A percentile compares a stretch with the other conserved stretches of the same genome.
Evolutionary conservation across 2,113 vertebrate genomes (phyloP).

Genomic region (Corythoichthys intestinalis): DNA sequence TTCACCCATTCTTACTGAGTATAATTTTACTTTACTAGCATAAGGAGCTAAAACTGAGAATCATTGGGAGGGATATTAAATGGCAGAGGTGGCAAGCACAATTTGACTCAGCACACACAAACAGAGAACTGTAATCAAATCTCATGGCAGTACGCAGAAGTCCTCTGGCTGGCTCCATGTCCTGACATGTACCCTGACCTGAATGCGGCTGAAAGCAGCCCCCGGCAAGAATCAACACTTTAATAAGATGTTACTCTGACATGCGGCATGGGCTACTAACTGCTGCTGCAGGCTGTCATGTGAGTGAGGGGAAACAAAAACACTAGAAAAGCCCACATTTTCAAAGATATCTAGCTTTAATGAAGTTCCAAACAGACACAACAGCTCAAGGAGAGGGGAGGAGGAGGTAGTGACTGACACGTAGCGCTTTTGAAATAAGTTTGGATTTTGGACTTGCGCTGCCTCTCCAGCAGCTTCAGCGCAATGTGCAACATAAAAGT

Average conservation of each 20-base stretch:
- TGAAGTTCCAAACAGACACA: conserved; percentile 17
- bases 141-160: conserved; percentile 23
- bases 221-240: conserved; percentile 36
- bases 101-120: conserved; percentile 50
- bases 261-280: conserved; percentile 26
- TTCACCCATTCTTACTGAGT: background rate
- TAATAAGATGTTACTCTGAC: conserved; percentile 44
- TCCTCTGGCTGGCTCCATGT: conserved; percentile 42
- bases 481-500: conserved; percentile 64
- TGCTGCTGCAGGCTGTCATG: conserved; percentile 26
- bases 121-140: conserved; percentile 39
- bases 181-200: conserved; percentile 59
- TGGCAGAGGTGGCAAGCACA: conserved; percentile 64
- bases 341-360: conserved; percentile 27
- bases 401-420: conserved; percentile 28
- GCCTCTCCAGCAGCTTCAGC: conserved; percentile 40
- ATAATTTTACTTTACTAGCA: conserved; percentile 1
- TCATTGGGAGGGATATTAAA: conserved; percentile 61
- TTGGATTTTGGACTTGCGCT: conserved; percentile 37
- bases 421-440: conserved; percentile 41
- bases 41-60: conserved; percentile 62
- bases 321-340: conserved; percentile 13
- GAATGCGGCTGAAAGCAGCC: conserved; percentile 40
- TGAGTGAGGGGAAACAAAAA: conserved; percentile 6
- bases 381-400: background rate